Evolutionary conservation across 2,888 invertebrate species (phyloP).

Genomic region (Perithous albicinctus): DNA sequence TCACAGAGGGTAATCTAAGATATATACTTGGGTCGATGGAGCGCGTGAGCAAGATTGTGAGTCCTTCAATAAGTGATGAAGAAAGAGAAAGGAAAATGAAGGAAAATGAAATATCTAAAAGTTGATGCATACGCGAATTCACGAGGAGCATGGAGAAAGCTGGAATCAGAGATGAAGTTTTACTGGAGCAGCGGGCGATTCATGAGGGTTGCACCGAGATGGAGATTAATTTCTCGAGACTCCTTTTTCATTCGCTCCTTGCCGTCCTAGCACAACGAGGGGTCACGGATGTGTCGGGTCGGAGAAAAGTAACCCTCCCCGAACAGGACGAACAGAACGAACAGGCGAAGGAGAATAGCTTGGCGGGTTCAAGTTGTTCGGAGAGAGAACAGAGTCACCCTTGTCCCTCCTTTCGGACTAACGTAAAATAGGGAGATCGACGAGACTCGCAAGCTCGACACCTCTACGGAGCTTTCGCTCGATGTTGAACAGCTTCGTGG

Average conservation of each 20-base stretch:
- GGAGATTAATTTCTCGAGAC: constrained; percentile 55
- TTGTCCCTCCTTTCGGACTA: neutral
- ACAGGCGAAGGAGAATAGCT: neutral
- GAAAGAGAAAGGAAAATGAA: constrained; percentile 30
- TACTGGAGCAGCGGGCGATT: constrained; percentile 23
- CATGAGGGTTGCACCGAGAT: constrained; percentile 32
- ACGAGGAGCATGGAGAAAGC: neutral
- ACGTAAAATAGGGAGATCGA: constrained; percentile 52
- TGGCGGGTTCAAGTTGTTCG: neutral
- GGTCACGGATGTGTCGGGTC: constrained; percentile 20
- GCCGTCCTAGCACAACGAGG: constrained; percentile 9
- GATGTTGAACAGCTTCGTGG: constrained; percentile 40
- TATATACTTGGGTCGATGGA: constrained; percentile 3
- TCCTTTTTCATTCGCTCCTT: constrained; percentile 20
- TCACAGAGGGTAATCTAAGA: constrained; percentile 27
- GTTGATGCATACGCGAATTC: constrained; percentile 41
- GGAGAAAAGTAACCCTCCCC: constrained; percentile 1
- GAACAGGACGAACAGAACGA: no score
- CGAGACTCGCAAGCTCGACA: constrained; percentile 52
- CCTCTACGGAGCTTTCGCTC: constrained; percentile 26
- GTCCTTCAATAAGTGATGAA: neutral
- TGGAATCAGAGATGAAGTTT: constrained; percentile 17
- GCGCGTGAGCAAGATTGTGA: neutral
- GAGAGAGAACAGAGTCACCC: neutral
- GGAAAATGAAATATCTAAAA: constrained; percentile 42